These are phyloP conservation scores for Ageneiosus marmoratus DNA, from an alignment of 2,113 vertebrate species.

Conservation along the genomic window DNA sequence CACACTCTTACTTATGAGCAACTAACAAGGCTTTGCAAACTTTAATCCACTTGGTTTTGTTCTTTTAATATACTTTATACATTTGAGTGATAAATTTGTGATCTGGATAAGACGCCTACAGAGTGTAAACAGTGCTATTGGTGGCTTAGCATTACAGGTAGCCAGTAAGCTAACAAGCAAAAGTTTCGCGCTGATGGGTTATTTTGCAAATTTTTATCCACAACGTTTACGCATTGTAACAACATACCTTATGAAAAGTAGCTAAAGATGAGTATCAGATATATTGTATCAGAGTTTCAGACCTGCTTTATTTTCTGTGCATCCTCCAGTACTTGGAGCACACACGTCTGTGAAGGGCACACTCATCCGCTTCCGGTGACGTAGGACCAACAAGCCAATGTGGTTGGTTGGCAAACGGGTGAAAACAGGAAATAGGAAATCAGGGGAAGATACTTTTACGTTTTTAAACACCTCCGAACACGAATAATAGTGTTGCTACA, in stretches of 20 bases:
- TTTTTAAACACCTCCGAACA: too few relatives aligned
- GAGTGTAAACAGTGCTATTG: slow-evolving; percentile 9
- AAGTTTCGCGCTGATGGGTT: too few relatives aligned
- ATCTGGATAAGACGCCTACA: too few relatives aligned
- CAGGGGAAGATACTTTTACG: not conserved
- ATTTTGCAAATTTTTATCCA: not conserved
- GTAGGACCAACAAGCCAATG: not conserved
- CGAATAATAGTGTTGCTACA: too few relatives aligned
- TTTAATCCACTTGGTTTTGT: not conserved
- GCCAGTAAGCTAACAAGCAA: not conserved
- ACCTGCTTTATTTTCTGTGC: not conserved
- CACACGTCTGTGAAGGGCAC: slow-evolving; percentile 37
- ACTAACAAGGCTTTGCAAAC: not conserved
- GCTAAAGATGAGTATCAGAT: not conserved
- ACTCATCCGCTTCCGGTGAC: slow-evolving; percentile 14
- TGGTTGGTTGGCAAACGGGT: slow-evolving; percentile 21
- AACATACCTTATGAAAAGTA: slow-evolving; percentile 15
- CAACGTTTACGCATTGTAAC: not conserved
- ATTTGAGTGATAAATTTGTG: not conserved
- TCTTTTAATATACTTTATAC: not conserved
- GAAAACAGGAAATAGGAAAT: not conserved
- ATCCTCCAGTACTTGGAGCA: not conserved
- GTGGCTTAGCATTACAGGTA: not conserved
- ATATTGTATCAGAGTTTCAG: not conserved
- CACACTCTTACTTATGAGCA: not conserved